Base-by-base conservation (phyloP, 2,113 vertebrate genomes). In the Paramormyrops kingsleyae region DNA sequence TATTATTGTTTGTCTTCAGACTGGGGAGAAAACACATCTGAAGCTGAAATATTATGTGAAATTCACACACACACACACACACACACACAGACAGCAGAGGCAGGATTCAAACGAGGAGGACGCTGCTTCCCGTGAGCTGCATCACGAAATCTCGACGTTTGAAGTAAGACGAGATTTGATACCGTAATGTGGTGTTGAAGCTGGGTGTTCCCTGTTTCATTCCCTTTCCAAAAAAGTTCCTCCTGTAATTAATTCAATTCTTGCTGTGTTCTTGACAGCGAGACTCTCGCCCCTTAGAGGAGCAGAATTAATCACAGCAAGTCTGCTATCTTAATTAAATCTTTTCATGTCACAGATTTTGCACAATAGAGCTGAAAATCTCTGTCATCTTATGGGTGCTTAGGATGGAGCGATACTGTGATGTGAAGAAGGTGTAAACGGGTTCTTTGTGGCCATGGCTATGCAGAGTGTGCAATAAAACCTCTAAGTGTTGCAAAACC, bases 301-400 rank as follows among this genome's bases (percentile, higher is more conserved):
- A 93, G 93, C 94, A 92, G 94, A 96, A 96, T 96, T 96, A 96
- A 96, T 96, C 95, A 96, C 94, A 93, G 94, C 92, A 93, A 91
- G 93, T 93, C 87, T 90, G 92, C 92, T 95, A 96, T 96, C 96
- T 96, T 96, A 96, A 96, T 96, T 95, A 96, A 96, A 96, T 96
- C 95, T 96, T 95, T 94, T 95, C 95, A 94, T 94, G 94, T 95
- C 94, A 93, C 92, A 93, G 94, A 95, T 96, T 96, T 94, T 91
- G 91, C 91, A 95, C 93, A 95, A 95, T 94, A 91, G 93, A 93
- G 91, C 80, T 91, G 93, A 93, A 94, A 94, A 94, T 95, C 94
- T 94, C 92, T 92, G 92, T 94, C 93, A 95, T 96, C 93, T 93
- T 91, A 91, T 52, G 15, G 92, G 83, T 35, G 89, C 91, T 87